Percentiles rank a stretch among this genome's conserved stretches.
Evolutionary conservation across 2,113 vertebrate species (phyloP).

Genomic region (Oreocharis arfaki): DNA sequence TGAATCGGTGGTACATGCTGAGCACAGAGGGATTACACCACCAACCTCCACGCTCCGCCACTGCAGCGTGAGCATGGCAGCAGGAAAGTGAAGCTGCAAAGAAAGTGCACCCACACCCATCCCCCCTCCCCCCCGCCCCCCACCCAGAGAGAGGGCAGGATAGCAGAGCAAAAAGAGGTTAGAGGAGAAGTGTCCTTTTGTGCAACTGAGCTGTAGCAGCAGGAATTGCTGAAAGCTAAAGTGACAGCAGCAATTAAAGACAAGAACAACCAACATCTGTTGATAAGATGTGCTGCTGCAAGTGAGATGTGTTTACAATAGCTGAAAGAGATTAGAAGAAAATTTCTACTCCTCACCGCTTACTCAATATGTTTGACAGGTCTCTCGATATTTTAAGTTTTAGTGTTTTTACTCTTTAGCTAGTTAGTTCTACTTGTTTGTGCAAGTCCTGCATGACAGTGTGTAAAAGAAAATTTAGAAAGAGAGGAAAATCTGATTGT

Average conservation of each 20-base stretch:
- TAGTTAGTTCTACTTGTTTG: neutral
- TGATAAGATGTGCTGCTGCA: slow-evolving; percentile 32
- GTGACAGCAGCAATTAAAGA: slow-evolving; percentile 34
- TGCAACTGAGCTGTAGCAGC: neutral
- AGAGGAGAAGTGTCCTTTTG: neutral
- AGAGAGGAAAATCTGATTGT: neutral
- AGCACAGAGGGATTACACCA: neutral
- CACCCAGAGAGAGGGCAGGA: neutral
- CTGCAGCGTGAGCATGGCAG: neutral
- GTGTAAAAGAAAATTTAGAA: neutral
- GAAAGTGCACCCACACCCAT: neutral
- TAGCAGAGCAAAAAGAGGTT: neutral
- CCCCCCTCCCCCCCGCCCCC: too few species aligned
- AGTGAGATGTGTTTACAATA: slow-evolving; percentile 50
- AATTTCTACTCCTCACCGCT: slow-evolving; percentile 8
- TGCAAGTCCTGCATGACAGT: neutral
- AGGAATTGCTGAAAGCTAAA: neutral
- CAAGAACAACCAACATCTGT: slow-evolving; percentile 41
- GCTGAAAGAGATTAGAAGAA: slow-evolving; percentile 29
- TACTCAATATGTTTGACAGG: neutral
- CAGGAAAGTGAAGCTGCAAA: neutral
- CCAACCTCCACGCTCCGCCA: neutral
- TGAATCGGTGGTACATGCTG: neutral
- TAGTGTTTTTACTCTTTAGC: neutral
- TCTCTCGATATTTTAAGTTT: slow-evolving; percentile 16